These are phyloP conservation scores for Diuraphis noxia DNA, from an alignment of 1,140 invertebrate species.

Conservation along the genomic window DNA sequence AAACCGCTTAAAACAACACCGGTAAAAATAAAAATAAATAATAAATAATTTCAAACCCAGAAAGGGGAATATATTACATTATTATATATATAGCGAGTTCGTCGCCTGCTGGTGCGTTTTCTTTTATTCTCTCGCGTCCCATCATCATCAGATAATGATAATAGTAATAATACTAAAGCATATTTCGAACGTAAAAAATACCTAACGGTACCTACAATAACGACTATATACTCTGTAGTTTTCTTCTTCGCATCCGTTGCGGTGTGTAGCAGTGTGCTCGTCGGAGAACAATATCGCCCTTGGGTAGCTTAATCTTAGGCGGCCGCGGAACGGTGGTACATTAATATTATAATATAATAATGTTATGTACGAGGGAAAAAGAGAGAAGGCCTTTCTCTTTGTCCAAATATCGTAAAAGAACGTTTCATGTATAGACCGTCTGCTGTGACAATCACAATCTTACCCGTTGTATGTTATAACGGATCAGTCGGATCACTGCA, in stretches of 20 bases:
- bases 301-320: conserved; percentile 46
- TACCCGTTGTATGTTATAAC: conserved; percentile 21
- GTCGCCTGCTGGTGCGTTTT: background rate
- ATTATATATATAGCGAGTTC: background rate
- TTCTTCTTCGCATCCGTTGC: background rate
- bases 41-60: background rate
- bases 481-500: background rate
- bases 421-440: conserved; percentile 22
- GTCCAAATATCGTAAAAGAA: background rate
- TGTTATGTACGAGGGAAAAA: background rate
- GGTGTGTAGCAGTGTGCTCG: background rate
- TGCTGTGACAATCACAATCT: background rate
- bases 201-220: conserved; percentile 36
- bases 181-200: conserved; percentile 5
- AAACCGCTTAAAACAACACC: background rate
- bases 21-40: background rate
- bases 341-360: background rate
- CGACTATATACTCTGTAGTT: background rate
- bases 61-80: conserved; percentile 7
- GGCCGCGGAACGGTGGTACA: background rate
- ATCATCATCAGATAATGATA: conserved; percentile 40
- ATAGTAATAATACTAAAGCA: conserved; percentile 14
- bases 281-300: conserved; percentile 44
- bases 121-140: background rate
- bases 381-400: conserved; percentile 35